These are phyloP conservation scores for Candoia aspera DNA, from an alignment of 2,113 vertebrate genomes.

Conservation along the genomic window DNA sequence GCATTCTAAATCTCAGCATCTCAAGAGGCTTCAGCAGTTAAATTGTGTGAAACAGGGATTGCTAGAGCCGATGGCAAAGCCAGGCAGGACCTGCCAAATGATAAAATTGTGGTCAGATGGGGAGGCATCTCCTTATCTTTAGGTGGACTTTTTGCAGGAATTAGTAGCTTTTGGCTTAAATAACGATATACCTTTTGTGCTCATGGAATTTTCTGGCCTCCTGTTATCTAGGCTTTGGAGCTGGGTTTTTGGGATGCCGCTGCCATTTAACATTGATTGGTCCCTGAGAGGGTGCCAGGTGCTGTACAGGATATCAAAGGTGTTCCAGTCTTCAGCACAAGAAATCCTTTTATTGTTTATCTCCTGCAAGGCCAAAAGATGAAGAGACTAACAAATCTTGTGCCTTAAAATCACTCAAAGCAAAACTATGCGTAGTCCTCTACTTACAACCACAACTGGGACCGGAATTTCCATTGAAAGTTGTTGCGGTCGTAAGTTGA, in stretches of 20 bases:
- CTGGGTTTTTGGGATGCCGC: neutral
- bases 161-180: neutral
- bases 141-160: conserved; percentile 33
- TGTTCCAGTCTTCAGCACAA: too few relatives aligned
- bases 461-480: too few relatives aligned
- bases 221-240: neutral
- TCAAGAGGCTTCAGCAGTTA: conserved; percentile 79
- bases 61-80: conserved; percentile 72
- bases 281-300: neutral
- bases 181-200: neutral
- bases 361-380: too few relatives aligned
- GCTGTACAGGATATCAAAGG: neutral
- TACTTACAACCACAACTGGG: too few relatives aligned
- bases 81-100: conserved; percentile 73
- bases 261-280: neutral
- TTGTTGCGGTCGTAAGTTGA: too few relatives aligned
- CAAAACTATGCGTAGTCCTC: too few relatives aligned
- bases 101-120: conserved; percentile 88
- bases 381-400: too few relatives aligned
- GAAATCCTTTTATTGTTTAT: too few relatives aligned
- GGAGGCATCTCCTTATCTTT: conserved; percentile 55
- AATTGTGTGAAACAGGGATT: conserved; percentile 78
- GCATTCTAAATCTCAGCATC: conserved; percentile 79
- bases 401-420: too few relatives aligned
- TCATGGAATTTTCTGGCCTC: neutral